Base-by-base conservation (phyloP, 2,797 vertebrate species). In the Ispidina picta region DNA sequence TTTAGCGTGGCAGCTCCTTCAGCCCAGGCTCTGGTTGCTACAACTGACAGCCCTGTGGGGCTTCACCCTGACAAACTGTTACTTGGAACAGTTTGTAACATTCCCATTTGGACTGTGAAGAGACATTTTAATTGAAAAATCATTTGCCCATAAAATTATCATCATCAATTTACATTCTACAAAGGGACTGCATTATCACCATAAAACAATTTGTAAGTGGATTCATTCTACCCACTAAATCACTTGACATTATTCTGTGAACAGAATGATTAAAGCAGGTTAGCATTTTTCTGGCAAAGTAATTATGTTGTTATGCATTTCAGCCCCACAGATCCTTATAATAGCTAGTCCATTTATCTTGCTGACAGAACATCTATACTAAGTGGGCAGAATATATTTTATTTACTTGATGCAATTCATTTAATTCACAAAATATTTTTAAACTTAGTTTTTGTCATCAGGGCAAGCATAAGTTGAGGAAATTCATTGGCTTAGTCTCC, bases 71-170 rank as follows among this genome's bases (percentile, higher is more conserved):
- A 84, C 81, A 86, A 55, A 78, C 7, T 58, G 89, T 92, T 96
- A 96, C 91, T 66, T 31, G 86, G 90, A 97, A 92, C 90, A 76
- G 88, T 97, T 96, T 96, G 78, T 96, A 97, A 96, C 86, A 64
- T 92, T 96, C 89, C 77, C 59, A 86, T 95, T 97, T 95, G 93
- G 86, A 95, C 96, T 79, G 48, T 65, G 92, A 96, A 97, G 96
- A 97, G 94, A 97, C 94, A 91, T 95, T 98, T 98, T 98, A 98
- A 98, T 97, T 98, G 97, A 97, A 98, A 98, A 98, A 97, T 97
- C 95, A 97, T 97, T 98, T 98, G 94, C 96, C 96, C 97, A 97
- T 97, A 97, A 97, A 97, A 98, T 97, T 95, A 97, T 97, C 86
- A 95, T 97, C 95, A 97, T 97, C 97, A 96, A 94, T 96, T 97